A percentile compares a stretch with the other conserved stretches of the same genome.
Conservation (phyloP, 2,797 vertebrate species). For the Neosalanx taihuensis region DNA sequence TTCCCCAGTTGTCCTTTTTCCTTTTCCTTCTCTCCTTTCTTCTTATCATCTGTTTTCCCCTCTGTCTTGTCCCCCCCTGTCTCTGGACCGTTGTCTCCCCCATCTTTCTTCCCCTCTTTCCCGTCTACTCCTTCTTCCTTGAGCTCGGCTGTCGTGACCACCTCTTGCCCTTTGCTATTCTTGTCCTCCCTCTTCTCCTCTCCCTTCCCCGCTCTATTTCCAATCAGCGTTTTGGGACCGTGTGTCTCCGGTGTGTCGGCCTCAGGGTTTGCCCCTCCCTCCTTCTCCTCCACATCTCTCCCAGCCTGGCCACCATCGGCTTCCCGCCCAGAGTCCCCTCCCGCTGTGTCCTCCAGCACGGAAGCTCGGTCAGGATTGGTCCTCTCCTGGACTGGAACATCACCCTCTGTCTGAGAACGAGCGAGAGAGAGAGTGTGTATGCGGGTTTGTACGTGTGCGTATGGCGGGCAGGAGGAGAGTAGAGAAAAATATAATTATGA, state of each 20-base stretch:
- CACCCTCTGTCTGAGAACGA: slow-evolving; percentile 35
- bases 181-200: slow-evolving; percentile 22
- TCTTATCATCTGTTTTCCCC: not conserved
- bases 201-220: not conserved
- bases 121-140: slow-evolving; percentile 5
- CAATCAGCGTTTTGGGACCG: not conserved
- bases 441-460: not conserved
- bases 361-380: slow-evolving; percentile 26
- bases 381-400: slow-evolving; percentile 19
- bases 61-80: slow-evolving; percentile 10
- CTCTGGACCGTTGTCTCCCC: slow-evolving; percentile 1
- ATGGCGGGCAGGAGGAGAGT: not conserved
- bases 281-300: slow-evolving; percentile 22
- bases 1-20: slow-evolving; percentile 4
- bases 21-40: not conserved
- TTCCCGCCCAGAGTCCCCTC: slow-evolving; percentile 32
- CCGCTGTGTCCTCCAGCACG: slow-evolving; percentile 27
- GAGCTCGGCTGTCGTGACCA: slow-evolving; percentile 16
- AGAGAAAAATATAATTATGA: not conserved
- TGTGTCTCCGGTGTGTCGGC: slow-evolving; percentile 18
- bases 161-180: slow-evolving; percentile 9
- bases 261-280: slow-evolving; percentile 16
- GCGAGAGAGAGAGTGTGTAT: too few species aligned
- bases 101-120: slow-evolving; percentile 21
- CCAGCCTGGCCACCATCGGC: slow-evolving; percentile 26